Evolutionary conservation across 1,140 invertebrate genomes (phyloP).

Genomic region (Cyphomyrmex costatus): DNA sequence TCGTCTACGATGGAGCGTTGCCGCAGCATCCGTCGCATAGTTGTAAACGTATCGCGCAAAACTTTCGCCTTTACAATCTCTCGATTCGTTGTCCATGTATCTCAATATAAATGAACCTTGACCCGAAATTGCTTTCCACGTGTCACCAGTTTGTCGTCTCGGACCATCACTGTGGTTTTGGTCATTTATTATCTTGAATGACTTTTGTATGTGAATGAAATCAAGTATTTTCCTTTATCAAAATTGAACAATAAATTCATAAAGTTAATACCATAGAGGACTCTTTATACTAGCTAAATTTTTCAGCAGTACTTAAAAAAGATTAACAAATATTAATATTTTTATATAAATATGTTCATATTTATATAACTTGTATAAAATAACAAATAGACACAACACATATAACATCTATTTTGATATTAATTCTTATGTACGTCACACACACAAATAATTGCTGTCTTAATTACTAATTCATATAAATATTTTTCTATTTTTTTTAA

Average conservation of each 20-base stretch:
- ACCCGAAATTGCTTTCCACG: conserved; percentile 46
- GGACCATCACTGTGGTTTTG: not conserved
- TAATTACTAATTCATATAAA: conserved; percentile 2
- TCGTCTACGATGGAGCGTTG: conserved; percentile 24
- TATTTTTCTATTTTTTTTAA: not conserved
- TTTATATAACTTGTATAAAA: not conserved
- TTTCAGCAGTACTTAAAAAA: not conserved
- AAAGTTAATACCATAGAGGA: not conserved
- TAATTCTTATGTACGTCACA: not conserved
- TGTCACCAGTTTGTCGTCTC: conserved; percentile 33
- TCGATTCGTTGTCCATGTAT: conserved; percentile 42
- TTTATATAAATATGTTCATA: not conserved
- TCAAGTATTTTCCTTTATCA: not conserved
- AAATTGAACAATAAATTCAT: conserved; percentile 1
- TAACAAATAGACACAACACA: not conserved
- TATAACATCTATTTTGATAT: not conserved
- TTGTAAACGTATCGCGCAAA: conserved; percentile 57
- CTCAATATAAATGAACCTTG: conserved; percentile 57
- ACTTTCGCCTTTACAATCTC: conserved; percentile 61
- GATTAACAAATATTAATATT: not conserved
- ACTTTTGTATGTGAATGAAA: conserved; percentile 28
- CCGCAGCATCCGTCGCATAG: conserved; percentile 27
- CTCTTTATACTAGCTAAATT: not conserved
- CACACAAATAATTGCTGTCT: not conserved
- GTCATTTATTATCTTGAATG: conserved; percentile 41